These are phyloP conservation scores for Alectura lathami DNA, from an alignment of 2,113 vertebrate genomes.

Conservation along the genomic window DNA sequence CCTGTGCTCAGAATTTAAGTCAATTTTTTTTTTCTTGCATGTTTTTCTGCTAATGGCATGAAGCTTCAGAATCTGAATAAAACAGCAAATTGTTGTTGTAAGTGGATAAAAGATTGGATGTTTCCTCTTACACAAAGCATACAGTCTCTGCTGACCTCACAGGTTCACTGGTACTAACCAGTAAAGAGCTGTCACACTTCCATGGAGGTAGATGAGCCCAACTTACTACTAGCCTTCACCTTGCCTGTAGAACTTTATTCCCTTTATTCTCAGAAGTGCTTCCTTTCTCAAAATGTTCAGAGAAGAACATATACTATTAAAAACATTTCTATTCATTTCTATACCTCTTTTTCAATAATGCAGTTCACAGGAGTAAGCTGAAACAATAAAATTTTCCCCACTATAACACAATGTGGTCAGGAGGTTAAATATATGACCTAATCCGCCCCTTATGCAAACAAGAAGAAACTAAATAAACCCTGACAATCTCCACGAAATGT, in stretches of 20 bases:
- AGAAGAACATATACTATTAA: not conserved
- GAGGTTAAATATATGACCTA: not conserved
- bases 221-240: not conserved
- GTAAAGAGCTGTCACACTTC: not conserved
- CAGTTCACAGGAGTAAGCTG: not conserved
- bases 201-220: not conserved
- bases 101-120: not conserved
- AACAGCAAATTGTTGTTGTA: not conserved
- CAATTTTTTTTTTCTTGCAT: not conserved
- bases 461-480: not conserved
- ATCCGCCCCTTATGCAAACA: not conserved
- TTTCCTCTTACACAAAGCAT: not conserved
- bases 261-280: not conserved
- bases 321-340: not conserved
- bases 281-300: not conserved
- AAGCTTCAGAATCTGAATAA: constrained; percentile 10
- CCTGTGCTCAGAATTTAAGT: not conserved
- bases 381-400: not conserved
- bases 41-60: not conserved
- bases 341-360: not conserved
- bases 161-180: not conserved
- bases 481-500: not conserved
- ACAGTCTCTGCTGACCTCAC: not conserved
- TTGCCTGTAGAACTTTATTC: not conserved
- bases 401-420: not conserved